Evolutionary conservation across 2,888 invertebrate genomes (phyloP).

Genomic region (Dysmachus trigonus): DNA sequence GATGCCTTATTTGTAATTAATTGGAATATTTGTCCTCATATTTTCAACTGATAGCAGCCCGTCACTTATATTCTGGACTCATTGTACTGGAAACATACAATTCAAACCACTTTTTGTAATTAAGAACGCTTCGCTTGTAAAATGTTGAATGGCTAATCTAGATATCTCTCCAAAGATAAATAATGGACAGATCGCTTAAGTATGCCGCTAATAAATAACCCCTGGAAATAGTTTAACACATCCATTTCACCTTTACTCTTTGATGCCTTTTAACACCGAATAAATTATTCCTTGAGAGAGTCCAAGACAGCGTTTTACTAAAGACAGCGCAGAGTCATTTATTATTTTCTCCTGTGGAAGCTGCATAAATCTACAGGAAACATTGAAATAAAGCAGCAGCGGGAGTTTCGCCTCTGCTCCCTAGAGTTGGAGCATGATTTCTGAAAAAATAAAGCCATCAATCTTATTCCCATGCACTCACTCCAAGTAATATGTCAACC

Average conservation of each 20-base stretch:
- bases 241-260: background rate
- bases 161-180: background rate
- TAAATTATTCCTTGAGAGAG: background rate
- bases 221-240: background rate
- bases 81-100: too few relatives aligned
- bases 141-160: background rate
- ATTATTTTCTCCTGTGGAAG: background rate
- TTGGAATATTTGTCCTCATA: too few relatives aligned
- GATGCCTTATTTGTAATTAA: too few relatives aligned
- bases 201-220: background rate
- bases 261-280: slow-evolving; percentile 3
- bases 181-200: background rate
- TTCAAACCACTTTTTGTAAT: too few relatives aligned
- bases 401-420: too few relatives aligned
- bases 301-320: background rate
- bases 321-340: background rate
- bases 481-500: slow-evolving; percentile 29
- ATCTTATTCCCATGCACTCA: slow-evolving; percentile 26
- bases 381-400: background rate
- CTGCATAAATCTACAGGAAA: slow-evolving; percentile 22
- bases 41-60: too few relatives aligned
- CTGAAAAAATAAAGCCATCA: slow-evolving; percentile 13
- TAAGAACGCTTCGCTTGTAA: too few relatives aligned
- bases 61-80: too few relatives aligned
- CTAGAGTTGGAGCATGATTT: slow-evolving; percentile 5